phyloP scores from a whole-genome alignment of 2,797 vertebrate species.

The Mionectes olivaceus region DNA sequence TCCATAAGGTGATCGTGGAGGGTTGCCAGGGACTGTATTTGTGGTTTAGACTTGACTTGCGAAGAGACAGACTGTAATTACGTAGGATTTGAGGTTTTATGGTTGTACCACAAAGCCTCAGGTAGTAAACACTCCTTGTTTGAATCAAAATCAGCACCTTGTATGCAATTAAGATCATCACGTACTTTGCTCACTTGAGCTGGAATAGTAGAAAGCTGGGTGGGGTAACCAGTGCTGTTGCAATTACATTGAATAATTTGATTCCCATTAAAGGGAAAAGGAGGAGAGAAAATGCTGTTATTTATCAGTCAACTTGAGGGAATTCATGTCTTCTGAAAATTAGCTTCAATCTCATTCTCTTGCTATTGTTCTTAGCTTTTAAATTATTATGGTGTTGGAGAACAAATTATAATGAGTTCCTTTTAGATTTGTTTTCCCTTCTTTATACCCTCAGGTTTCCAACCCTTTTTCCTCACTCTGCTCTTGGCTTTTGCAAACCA shows the following conservation, averaged over 20 bases:
- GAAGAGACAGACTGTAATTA: neutral
- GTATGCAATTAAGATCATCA: neutral
- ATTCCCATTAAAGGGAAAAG: neutral
- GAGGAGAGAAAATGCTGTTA: neutral
- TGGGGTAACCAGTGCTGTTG: neutral
- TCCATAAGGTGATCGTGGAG: accelerated
- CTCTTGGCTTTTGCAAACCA: neutral
- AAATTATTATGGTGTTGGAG: neutral
- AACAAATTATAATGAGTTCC: neutral
- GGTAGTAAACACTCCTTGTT: neutral
- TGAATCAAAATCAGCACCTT: neutral
- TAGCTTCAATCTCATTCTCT: neutral
- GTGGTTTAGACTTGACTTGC: neutral
- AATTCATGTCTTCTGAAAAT: neutral
- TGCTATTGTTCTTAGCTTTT: neutral
- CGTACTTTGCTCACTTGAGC: neutral
- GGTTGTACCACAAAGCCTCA: too few relatives aligned
- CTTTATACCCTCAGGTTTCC: neutral
- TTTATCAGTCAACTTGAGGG: neutral
- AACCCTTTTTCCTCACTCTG: neutral
- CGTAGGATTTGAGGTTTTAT: neutral
- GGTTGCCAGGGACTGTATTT: neutral
- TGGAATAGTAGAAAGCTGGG: neutral
- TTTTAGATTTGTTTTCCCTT: neutral
- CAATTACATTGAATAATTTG: conserved; percentile 9